phyloP scores from a whole-genome alignment of 2,113 vertebrate genomes.

The Hepsetus odoe region DNA sequence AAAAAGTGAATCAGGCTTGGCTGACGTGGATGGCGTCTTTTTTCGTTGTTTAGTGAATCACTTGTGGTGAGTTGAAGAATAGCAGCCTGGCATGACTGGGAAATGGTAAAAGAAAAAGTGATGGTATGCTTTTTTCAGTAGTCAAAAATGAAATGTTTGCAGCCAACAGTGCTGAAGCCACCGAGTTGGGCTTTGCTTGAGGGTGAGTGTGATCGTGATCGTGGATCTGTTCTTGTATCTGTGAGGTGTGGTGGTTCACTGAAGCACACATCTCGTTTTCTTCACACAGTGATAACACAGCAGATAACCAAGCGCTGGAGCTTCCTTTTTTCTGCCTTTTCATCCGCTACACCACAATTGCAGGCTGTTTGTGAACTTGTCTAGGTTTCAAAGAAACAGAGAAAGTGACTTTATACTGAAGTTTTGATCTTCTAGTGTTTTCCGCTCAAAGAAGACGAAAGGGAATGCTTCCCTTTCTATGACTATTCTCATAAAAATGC shows the following conservation, averaged over 20 bases:
- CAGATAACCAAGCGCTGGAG: conserved; percentile 23
- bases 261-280: neutral
- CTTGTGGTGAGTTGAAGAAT: neutral
- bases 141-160: neutral
- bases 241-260: too few relatives aligned
- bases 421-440: too few relatives aligned
- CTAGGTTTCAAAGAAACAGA: neutral
- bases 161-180: too few relatives aligned
- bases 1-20: neutral
- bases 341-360: neutral
- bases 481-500: too few relatives aligned
- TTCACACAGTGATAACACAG: conserved; percentile 19
- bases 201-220: too few relatives aligned
- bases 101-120: neutral
- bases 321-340: conserved; percentile 36
- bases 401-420: neutral
- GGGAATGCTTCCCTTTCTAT: too few relatives aligned
- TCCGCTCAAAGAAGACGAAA: too few relatives aligned
- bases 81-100: neutral
- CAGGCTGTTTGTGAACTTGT: neutral
- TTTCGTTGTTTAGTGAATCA: neutral
- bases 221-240: too few relatives aligned
- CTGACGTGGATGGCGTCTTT: conserved; percentile 4
- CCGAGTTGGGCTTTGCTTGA: neutral
- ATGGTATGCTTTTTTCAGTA: neutral